Evolutionary conservation across 1,140 invertebrate species (phyloP).

Genomic region (Oryzaephilus surinamensis): DNA sequence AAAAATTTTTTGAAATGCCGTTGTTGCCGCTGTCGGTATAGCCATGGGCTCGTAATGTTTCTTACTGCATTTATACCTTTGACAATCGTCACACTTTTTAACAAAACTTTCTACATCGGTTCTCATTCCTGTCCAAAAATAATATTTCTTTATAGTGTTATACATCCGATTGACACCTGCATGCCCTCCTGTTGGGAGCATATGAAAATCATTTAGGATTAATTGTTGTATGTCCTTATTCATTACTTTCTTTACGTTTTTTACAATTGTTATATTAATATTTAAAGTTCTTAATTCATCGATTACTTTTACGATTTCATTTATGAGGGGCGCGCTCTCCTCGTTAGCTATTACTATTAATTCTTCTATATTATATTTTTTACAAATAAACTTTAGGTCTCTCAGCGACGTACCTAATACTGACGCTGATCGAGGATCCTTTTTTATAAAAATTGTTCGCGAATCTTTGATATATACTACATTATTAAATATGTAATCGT

Average conservation of each 20-base stretch:
- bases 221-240: constrained; percentile 11
- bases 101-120: constrained; percentile 10
- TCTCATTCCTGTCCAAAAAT: constrained; percentile 12
- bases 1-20: too few relatives aligned
- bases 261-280: neutral
- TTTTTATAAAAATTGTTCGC: neutral
- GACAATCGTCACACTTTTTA: too few relatives aligned
- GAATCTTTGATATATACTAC: neutral
- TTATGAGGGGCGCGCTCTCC: neutral
- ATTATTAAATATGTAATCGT: neutral
- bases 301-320: neutral
- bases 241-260: too few relatives aligned
- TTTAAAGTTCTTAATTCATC: neutral
- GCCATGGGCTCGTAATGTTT: too few relatives aligned
- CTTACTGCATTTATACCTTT: too few relatives aligned
- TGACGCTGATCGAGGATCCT: neutral
- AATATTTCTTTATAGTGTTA: constrained; percentile 19
- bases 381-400: neutral
- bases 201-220: constrained; percentile 13
- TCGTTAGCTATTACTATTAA: neutral
- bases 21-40: too few relatives aligned
- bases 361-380: neutral
- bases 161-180: constrained; percentile 18
- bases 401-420: constrained; percentile 1
- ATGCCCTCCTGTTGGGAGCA: constrained; percentile 16